Evolutionary conservation across 2,113 vertebrate genomes (phyloP), one percentile per base, ranked within the genome.

Genomic region (Fukomys damarensis): DNA sequence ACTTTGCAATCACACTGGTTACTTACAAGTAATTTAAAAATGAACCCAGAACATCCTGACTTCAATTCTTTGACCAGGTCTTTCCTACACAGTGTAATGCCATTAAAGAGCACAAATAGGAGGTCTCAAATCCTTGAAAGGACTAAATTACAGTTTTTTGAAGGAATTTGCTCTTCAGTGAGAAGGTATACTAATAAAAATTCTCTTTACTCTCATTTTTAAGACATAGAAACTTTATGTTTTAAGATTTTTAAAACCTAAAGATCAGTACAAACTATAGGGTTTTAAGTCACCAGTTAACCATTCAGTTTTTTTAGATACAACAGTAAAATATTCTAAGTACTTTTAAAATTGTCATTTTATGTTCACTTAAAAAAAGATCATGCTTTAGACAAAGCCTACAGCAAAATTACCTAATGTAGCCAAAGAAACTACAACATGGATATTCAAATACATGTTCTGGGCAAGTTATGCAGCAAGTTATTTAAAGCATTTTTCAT

Each of bases 241-340:
- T 10, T 63, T 92, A 70, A 46, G 93, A 92, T 74, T 88, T 88
- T 41, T 85, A 97, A 95, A 72, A 32, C 13, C 59, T 13, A 68
- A 35, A 43, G 24, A 72, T 58, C 52, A 59, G 52, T 22, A 88
- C 17, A 63, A 26, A 66, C 20, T 86, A 2, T 20, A 87, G 49
- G 26, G 68, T 49, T 54, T 14, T 35, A 92, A 94, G 17, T 24
- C 10, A 82, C 16, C 56, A 0, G 68, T 1, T 83, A 94, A 56
- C 43, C 35, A 59, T 8, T 16, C 46, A 16, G n/a, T n/a, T n/a
- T 61, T 86, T 70, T 94, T 12, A 80, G 89, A 13, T 8, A 46
- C 52, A 61, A 6, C 5, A 96, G 28, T 72, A 92, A 95, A 91
- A 43, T 46, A 17, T 30, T n/a, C 54, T n/a, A 79, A 10, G 63